Conservation (phyloP, 2,888 invertebrate species). For the Plebejus argus region DNA sequence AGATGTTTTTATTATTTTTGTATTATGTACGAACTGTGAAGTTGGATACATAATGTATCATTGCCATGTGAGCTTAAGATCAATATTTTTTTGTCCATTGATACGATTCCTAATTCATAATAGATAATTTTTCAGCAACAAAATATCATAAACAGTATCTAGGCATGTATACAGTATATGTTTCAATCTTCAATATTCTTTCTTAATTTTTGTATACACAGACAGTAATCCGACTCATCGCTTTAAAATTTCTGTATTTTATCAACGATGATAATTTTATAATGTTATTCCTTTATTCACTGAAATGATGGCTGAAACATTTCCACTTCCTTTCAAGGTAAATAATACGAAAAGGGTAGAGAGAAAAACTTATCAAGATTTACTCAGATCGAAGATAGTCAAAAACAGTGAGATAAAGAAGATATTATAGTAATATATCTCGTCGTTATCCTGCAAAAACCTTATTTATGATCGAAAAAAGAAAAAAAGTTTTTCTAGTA, state of each 20-base stretch:
- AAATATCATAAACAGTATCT: too few species aligned
- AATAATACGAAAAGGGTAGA: neutral
- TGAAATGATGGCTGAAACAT: neutral
- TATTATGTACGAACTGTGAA: neutral
- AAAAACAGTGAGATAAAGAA: neutral
- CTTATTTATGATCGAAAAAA: neutral
- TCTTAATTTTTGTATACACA: too few species aligned
- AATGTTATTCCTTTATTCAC: neutral
- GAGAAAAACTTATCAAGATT: constrained; percentile 1
- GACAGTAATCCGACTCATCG: too few species aligned
- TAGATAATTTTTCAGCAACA: too few species aligned
- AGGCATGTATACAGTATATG: too few species aligned
- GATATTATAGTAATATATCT: neutral
- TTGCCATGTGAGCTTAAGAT: neutral
- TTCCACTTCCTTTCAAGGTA: neutral
- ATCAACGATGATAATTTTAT: too few species aligned
- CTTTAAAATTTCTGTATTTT: too few species aligned
- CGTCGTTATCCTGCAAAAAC: neutral
- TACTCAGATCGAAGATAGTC: constrained; percentile 1
- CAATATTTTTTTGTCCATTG: neutral
- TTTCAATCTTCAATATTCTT: too few species aligned
- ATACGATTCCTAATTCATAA: too few species aligned
- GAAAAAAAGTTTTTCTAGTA: neutral
- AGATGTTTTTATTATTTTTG: neutral
- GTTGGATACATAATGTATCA: too few species aligned